Evolutionary conservation across 1,140 invertebrate species (phyloP).

Genomic region (Ylistrum balloti): DNA sequence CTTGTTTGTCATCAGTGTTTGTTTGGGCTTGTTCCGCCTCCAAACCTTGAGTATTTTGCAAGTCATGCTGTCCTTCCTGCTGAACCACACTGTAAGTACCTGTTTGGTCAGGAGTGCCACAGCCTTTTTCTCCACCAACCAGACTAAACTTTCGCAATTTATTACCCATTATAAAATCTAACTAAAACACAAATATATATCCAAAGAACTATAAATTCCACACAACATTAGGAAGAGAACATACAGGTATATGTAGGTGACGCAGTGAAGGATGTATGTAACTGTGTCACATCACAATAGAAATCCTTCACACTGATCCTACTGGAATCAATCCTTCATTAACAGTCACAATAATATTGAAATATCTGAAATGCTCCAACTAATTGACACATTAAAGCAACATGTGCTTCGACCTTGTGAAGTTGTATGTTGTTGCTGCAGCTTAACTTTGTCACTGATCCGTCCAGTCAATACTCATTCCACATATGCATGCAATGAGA

Average conservation of each 20-base stretch:
- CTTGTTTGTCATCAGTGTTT: too few relatives aligned
- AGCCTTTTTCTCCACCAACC: background rate
- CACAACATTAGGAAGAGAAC: too few relatives aligned
- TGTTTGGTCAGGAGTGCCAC: background rate
- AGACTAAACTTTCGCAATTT: conserved; percentile 15
- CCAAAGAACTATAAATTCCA: background rate
- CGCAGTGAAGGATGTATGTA: background rate
- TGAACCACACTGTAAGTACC: background rate
- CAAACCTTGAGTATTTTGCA: too few relatives aligned
- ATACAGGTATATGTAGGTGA: background rate
- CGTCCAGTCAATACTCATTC: background rate
- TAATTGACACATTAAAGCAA: background rate
- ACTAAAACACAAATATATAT: conserved; percentile 18
- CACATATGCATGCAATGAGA: background rate
- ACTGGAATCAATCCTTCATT: background rate
- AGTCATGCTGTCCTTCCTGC: background rate
- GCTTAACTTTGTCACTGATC: conserved; percentile 16
- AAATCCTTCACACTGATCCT: background rate
- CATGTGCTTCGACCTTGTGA: background rate
- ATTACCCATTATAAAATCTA: conserved; percentile 2
- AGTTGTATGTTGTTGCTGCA: conserved; percentile 13
- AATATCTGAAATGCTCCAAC: background rate
- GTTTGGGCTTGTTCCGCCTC: too few relatives aligned
- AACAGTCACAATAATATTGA: background rate
- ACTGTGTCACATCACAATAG: background rate